These are phyloP conservation scores for Rhyacichthys aspro DNA, from an alignment of 2,797 vertebrate genomes.

Conservation along the genomic window DNA sequence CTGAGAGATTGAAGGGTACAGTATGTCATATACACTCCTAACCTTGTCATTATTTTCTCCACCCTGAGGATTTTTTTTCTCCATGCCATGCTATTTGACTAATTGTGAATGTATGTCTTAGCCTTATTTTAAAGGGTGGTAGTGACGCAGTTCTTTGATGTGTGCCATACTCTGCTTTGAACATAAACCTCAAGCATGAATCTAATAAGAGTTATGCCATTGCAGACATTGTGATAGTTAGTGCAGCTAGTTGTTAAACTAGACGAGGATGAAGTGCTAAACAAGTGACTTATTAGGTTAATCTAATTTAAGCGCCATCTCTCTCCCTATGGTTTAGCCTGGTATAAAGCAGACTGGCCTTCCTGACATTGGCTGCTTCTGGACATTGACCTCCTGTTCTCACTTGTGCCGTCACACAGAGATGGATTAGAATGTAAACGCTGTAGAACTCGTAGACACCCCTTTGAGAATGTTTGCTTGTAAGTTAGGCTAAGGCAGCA, in stretches of 20 bases:
- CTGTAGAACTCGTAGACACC: too few species aligned
- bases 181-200: slow-evolving; percentile 6
- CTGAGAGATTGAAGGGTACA: slow-evolving; percentile 51
- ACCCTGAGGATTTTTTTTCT: slow-evolving; percentile 29
- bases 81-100: slow-evolving; percentile 27
- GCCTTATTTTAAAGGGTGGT: neutral
- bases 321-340: slow-evolving; percentile 28
- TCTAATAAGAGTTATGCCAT: neutral
- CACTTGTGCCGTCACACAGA: slow-evolving; percentile 26
- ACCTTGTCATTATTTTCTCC: slow-evolving; percentile 55
- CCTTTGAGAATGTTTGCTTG: too few species aligned
- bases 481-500: too few species aligned
- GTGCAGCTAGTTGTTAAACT: neutral
- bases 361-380: slow-evolving; percentile 21
- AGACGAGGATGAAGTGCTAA: slow-evolving; percentile 24
- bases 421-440: slow-evolving; percentile 42
- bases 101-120: slow-evolving; percentile 14
- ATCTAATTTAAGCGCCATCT: slow-evolving; percentile 46
- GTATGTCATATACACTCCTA: slow-evolving; percentile 20
- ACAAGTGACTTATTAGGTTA: slow-evolving; percentile 29
- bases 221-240: neutral
- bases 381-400: slow-evolving; percentile 52
- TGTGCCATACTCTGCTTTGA: slow-evolving; percentile 1
- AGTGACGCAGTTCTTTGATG: slow-evolving; percentile 21
- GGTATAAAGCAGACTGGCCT: slow-evolving; percentile 5